Conservation (phyloP, 1,140 invertebrate genomes). For the Macrobrachium nipponense region DNA sequence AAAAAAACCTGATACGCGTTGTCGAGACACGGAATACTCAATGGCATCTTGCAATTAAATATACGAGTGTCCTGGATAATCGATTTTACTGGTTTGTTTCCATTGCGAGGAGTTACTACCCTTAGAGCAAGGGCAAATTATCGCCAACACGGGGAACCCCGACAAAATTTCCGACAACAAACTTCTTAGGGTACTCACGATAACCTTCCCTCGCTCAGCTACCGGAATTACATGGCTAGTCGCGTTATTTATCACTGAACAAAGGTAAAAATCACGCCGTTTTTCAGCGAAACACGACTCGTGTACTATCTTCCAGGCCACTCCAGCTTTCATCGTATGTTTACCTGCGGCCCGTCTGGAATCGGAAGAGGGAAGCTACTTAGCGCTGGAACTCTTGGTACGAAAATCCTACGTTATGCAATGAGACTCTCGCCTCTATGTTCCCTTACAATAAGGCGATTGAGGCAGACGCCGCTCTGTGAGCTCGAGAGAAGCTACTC, state of each 20-base stretch:
- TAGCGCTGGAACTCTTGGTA: background rate
- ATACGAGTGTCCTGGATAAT: too few species aligned
- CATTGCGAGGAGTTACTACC: too few species aligned
- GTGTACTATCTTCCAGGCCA: constrained; percentile 15
- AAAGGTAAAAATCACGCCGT: constrained; percentile 11
- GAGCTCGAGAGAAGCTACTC: constrained; percentile 24
- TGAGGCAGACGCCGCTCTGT: background rate
- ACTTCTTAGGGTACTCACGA: constrained; percentile 12
- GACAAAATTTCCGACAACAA: background rate
- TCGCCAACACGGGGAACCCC: background rate
- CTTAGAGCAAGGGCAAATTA: too few species aligned
- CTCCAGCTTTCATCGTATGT: constrained; percentile 52
- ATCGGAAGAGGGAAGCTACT: constrained; percentile 15
- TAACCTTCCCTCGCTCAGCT: constrained; percentile 1
- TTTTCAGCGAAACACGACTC: constrained; percentile 13
- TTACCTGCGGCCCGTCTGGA: constrained; percentile 52
- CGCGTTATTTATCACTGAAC: constrained; percentile 19
- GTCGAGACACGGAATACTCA: too few species aligned
- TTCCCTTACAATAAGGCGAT: background rate
- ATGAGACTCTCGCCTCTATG: constrained; percentile 25
- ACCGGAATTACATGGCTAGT: constrained; percentile 34
- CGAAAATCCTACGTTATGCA: background rate
- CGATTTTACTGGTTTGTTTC: too few species aligned
- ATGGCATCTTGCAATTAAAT: too few species aligned
- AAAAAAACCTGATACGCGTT: too few species aligned